phyloP scores from a whole-genome alignment of 2,797 vertebrate genomes.

The Scyliorhinus canicula region DNA sequence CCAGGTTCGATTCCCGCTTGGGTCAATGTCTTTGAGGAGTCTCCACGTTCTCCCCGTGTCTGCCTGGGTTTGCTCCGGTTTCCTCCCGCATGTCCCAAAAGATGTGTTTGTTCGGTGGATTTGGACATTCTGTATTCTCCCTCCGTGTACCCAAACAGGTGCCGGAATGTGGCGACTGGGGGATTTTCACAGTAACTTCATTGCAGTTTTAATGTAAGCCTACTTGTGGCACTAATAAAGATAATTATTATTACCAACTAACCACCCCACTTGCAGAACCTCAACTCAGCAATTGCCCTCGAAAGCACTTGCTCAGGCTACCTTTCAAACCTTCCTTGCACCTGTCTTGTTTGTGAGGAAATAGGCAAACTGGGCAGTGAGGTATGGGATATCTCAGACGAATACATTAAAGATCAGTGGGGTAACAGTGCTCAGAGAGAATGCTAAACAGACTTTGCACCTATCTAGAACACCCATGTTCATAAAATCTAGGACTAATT shows the following conservation, averaged over 20 bases:
- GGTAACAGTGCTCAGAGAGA: background rate
- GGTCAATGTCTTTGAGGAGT: too few relatives aligned
- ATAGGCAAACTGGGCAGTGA: background rate
- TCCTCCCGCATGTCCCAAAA: too few relatives aligned
- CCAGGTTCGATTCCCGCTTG: too few relatives aligned
- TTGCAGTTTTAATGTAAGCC: too few relatives aligned
- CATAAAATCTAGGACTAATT: background rate
- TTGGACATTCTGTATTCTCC: too few relatives aligned
- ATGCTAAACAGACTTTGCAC: background rate
- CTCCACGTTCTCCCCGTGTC: too few relatives aligned
- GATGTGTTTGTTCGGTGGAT: too few relatives aligned
- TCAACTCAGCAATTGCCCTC: background rate
- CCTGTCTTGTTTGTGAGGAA: background rate
- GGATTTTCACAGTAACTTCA: too few relatives aligned
- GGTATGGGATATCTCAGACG: background rate
- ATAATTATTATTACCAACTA: background rate
- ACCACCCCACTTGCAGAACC: background rate
- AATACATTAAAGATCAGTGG: background rate
- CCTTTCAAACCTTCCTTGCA: background rate
- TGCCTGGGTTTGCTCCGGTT: too few relatives aligned
- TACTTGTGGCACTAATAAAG: too few relatives aligned
- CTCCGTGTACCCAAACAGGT: too few relatives aligned
- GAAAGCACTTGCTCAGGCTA: background rate
- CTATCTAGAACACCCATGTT: background rate
- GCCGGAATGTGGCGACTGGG: too few relatives aligned